Conservation (phyloP, 2,797 vertebrate species). For the Ctenopoma kingsleyae region DNA sequence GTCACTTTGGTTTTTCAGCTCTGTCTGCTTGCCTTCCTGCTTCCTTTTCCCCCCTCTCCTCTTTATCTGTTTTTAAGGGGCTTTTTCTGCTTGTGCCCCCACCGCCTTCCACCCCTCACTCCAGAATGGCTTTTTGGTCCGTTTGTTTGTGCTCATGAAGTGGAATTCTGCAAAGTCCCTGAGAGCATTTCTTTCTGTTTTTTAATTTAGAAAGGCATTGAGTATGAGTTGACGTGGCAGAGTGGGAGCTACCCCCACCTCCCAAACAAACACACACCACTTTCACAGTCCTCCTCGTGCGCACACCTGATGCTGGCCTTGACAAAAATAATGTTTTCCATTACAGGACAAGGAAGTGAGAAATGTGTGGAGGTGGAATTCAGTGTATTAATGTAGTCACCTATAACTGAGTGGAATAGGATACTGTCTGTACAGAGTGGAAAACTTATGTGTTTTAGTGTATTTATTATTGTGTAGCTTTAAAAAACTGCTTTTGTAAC, state of each 20-base stretch:
- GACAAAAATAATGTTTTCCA: slow-evolving; percentile 77
- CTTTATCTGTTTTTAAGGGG: slow-evolving; percentile 67
- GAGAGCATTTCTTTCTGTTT: slow-evolving; percentile 76
- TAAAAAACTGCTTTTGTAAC: slow-evolving; percentile 16
- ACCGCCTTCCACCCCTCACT: slow-evolving; percentile 44
- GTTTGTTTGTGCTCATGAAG: slow-evolving; percentile 81
- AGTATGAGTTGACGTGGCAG: slow-evolving; percentile 73
- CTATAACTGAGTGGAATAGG: slow-evolving; percentile 45
- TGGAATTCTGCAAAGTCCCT: slow-evolving; percentile 83
- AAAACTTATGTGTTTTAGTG: slow-evolving; percentile 17
- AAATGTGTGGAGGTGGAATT: slow-evolving; percentile 62
- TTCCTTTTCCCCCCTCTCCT: slow-evolving; percentile 27
- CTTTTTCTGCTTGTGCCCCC: slow-evolving; percentile 40
- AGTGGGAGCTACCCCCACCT: slow-evolving; percentile 59
- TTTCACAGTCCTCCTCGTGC: slow-evolving; percentile 14
- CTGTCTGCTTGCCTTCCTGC: slow-evolving; percentile 69
- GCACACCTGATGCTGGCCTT: slow-evolving; percentile 76
- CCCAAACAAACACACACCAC: slow-evolving; percentile 29
- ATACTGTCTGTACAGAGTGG: slow-evolving; percentile 33
- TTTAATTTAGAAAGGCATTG: slow-evolving; percentile 76
- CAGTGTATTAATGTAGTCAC: slow-evolving; percentile 51
- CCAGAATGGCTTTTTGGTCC: slow-evolving; percentile 78
- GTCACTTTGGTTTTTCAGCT: slow-evolving; percentile 77
- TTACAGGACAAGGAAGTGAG: slow-evolving; percentile 59
- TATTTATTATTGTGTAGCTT: slow-evolving; percentile 41